A percentile compares a stretch with the other conserved stretches of the same genome.
phyloP scores from a whole-genome alignment of 2,797 vertebrate species.

The Mallotus villosus region DNA sequence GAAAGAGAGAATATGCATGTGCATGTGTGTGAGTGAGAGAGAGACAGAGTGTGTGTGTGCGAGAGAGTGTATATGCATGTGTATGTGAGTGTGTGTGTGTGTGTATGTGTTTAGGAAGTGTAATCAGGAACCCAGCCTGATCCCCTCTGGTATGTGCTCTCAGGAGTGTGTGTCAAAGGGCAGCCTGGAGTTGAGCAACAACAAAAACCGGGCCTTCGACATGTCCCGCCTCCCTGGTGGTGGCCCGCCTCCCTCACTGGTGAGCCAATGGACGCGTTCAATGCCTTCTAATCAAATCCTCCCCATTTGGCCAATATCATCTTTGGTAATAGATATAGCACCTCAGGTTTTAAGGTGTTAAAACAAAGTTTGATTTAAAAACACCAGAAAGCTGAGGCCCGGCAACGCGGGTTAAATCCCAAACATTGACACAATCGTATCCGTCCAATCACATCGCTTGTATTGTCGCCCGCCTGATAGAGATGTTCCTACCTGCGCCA shows the following conservation, averaged over 20 bases:
- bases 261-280: no score
- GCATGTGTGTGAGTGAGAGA: slow-evolving; percentile 28
- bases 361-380: no score
- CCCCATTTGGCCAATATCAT: no score
- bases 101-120: slow-evolving; percentile 15
- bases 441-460: neutral
- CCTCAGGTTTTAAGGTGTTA: no score
- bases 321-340: no score
- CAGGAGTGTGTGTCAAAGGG: slow-evolving; percentile 71
- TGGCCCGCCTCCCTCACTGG: no score
- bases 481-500: slow-evolving; percentile 81
- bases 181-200: slow-evolving; percentile 54
- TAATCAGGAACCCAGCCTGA: slow-evolving; percentile 67
- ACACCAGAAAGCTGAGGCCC: neutral
- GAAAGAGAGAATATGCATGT: slow-evolving; percentile 12
- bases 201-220: slow-evolving; percentile 46
- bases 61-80: slow-evolving; percentile 8
- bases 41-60: neutral
- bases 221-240: neutral
- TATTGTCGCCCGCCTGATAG: neutral
- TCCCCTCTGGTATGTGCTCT: slow-evolving; percentile 75
- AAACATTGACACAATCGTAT: neutral
- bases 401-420: neutral
- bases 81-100: neutral
- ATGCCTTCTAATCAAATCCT: no score